A percentile compares a stretch with the other conserved stretches of the same genome.
phyloP scores from a whole-genome alignment of 2,797 vertebrate genomes.

The Enteromius radiatus region DNA sequence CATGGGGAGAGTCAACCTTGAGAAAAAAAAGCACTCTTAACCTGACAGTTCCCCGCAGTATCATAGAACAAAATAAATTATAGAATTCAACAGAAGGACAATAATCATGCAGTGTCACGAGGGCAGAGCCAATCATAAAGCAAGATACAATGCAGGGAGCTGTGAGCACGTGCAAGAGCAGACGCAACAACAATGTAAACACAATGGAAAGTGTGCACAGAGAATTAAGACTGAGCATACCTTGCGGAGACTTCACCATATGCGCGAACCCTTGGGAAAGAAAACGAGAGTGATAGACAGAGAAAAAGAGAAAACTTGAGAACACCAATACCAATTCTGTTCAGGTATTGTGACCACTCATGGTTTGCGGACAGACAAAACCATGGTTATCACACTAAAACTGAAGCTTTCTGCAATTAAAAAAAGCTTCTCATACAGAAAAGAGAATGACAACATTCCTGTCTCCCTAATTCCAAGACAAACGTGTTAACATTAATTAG shows the following conservation, averaged over 20 bases:
- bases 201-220: conserved; percentile 21
- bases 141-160: conserved; percentile 15
- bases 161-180: conserved; percentile 11
- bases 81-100: conserved; percentile 2
- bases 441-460: conserved; percentile 4
- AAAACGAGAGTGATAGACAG: conserved; percentile 66
- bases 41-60: conserved; percentile 2
- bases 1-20: neutral
- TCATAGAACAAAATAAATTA: conserved; percentile 5
- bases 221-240: conserved; percentile 77
- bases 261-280: conserved; percentile 90
- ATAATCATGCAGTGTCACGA: conserved; percentile 1
- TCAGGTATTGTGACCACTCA: conserved; percentile 80
- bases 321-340: conserved; percentile 74
- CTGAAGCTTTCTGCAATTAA: conserved; percentile 73
- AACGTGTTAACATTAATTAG: neutral
- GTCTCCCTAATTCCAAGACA: conserved; percentile 9
- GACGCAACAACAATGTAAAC: conserved; percentile 14
- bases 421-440: conserved; percentile 74
- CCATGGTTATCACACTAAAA: conserved; percentile 76
- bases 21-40: conserved; percentile 18
- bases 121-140: conserved; percentile 6
- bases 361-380: conserved; percentile 80
- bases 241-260: conserved; percentile 97
- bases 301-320: conserved; percentile 70